phyloP scores from a whole-genome alignment of 2,888 invertebrate species.

The Ophioninae sp. region DNA sequence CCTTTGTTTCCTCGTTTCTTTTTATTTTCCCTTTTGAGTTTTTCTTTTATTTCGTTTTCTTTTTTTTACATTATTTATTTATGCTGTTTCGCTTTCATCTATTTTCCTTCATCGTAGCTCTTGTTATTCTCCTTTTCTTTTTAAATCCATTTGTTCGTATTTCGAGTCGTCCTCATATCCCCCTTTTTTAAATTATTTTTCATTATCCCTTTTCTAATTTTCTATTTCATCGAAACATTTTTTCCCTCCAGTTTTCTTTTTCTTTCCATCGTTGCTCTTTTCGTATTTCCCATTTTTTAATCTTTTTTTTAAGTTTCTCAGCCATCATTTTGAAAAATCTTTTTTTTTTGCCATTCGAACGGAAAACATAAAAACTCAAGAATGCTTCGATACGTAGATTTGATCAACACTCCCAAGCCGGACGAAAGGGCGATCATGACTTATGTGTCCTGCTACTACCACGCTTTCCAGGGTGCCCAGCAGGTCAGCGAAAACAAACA shows the following conservation, averaged over 20 bases:
- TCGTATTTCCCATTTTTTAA: neutral
- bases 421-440: slow-evolving; percentile 99
- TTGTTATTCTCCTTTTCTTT: no score
- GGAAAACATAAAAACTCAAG: slow-evolving; percentile 37
- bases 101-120: no score
- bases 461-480: slow-evolving; percentile 99
- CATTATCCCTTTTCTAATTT: no score
- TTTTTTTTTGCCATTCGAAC: neutral
- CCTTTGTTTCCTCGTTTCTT: neutral
- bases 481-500: slow-evolving; percentile 86
- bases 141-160: no score
- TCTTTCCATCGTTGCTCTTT: neutral
- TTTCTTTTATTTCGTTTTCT: no score
- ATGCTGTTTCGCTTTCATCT: no score
- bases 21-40: no score
- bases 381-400: slow-evolving; percentile 86
- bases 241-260: no score
- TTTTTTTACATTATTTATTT: no score
- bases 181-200: no score
- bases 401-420: slow-evolving; percentile 99
- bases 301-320: neutral
- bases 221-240: no score
- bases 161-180: no score
- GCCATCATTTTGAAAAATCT: neutral
- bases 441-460: slow-evolving; percentile 99